Percentiles rank a stretch among this genome's conserved stretches.
These are phyloP conservation scores for Huso huso DNA, from an alignment of 2,797 vertebrate genomes.

Conservation along the genomic window DNA sequence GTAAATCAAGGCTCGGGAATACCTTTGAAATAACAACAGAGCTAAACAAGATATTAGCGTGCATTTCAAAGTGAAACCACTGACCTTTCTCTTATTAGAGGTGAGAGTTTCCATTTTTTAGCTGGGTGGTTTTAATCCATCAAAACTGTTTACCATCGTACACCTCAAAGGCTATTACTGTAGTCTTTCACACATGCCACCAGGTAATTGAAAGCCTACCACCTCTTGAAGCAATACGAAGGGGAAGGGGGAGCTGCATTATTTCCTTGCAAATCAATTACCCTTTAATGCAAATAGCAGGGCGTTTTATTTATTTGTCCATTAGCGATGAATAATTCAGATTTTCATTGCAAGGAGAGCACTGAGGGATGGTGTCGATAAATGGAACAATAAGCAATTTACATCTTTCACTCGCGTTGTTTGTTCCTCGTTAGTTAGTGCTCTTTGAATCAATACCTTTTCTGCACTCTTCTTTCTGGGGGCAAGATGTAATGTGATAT, in stretches of 20 bases:
- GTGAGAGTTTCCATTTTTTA: conserved; percentile 38
- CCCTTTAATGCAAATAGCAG: conserved; percentile 44
- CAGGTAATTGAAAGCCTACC: conserved; percentile 67
- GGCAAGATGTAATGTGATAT: no score
- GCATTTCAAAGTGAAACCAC: no score
- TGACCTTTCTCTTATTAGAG: no score
- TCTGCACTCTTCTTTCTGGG: conserved; percentile 4
- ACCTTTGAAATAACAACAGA: no score
- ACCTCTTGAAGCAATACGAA: conserved; percentile 23
- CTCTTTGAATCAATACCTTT: conserved; percentile 47
- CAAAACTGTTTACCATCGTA: conserved; percentile 69
- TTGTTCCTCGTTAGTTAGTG: conserved; percentile 53
- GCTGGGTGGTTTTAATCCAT: conserved; percentile 70
- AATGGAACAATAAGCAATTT: conserved; percentile 56
- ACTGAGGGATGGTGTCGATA: conserved; percentile 30
- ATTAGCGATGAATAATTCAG: conserved; percentile 63
- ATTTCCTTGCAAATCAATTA: conserved; percentile 53
- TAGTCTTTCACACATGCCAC: conserved; percentile 56
- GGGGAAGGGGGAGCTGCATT: conserved; percentile 29
- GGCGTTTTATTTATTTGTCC: conserved; percentile 58
- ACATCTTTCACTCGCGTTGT: conserved; percentile 50
- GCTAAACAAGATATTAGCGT: no score
- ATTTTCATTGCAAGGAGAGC: conserved; percentile 30
- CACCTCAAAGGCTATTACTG: conserved; percentile 62
- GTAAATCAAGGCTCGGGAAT: no score